Conservation (phyloP, 2,113 vertebrate species). For the Euleptes europaea region DNA sequence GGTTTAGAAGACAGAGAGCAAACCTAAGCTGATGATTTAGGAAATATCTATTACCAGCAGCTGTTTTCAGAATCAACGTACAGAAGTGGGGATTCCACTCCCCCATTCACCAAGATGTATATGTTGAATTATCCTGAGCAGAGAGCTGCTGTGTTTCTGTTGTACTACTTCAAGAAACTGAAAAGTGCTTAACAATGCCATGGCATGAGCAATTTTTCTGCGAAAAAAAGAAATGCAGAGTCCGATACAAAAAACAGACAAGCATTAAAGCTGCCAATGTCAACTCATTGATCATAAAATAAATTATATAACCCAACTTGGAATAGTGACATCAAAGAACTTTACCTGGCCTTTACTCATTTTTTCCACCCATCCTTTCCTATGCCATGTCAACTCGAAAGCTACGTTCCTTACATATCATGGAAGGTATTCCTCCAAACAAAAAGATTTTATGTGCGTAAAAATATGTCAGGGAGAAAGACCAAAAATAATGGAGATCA, state of each 20-base stretch:
- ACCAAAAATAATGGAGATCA: constrained; percentile 29
- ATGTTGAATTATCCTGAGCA: constrained; percentile 39
- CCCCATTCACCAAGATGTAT: constrained; percentile 44
- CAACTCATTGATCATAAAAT: constrained; percentile 58
- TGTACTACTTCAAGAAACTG: constrained; percentile 33
- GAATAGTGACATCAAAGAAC: constrained; percentile 40
- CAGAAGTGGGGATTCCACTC: not conserved
- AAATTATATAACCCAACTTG: constrained; percentile 40
- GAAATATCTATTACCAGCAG: constrained; percentile 20
- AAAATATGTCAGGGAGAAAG: not conserved
- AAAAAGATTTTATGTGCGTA: not conserved
- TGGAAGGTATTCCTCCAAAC: constrained; percentile 33
- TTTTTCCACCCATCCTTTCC: not conserved
- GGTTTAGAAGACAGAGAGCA: constrained; percentile 11
- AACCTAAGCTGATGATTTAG: not conserved
- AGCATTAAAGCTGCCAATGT: constrained; percentile 42
- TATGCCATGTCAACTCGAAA: constrained; percentile 2
- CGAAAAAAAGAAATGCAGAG: constrained; percentile 60
- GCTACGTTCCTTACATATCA: constrained; percentile 28
- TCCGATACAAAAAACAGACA: constrained; percentile 66
- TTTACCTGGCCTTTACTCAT: constrained; percentile 25
- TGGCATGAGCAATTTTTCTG: constrained; percentile 41
- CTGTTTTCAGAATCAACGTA: constrained; percentile 35
- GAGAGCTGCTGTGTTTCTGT: constrained; percentile 35
- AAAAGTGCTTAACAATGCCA: constrained; percentile 36